phyloP scores from a whole-genome alignment of 2,113 vertebrate species.

The Brienomyrus brachyistius region DNA sequence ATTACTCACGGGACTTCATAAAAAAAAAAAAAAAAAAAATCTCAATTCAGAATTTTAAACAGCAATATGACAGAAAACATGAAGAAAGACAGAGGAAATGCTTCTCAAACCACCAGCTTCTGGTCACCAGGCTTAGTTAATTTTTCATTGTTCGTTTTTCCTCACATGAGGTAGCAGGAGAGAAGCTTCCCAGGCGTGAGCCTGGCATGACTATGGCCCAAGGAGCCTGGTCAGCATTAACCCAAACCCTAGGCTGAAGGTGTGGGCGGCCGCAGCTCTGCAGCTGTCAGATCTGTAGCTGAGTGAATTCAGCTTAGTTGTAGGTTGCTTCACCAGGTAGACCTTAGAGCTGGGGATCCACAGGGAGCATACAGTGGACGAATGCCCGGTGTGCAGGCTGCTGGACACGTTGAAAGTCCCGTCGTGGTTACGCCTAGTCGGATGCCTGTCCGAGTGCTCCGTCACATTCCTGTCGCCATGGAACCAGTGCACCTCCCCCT shows the following conservation, averaged over 20 bases:
- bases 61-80: background rate
- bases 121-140: background rate
- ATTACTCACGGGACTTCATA: background rate
- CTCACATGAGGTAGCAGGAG: background rate
- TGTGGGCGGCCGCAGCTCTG: background rate
- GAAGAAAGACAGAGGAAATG: background rate
- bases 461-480: background rate
- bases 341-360: background rate
- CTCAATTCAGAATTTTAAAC: background rate
- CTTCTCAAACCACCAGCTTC: background rate
- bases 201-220: background rate
- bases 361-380: background rate
- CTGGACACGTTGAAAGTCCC: slow-evolving; percentile 10
- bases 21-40: background rate
- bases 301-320: background rate
- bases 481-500: slow-evolving; percentile 12
- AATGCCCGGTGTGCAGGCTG: background rate
- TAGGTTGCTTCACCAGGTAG: background rate
- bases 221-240: background rate
- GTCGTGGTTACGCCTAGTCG: background rate
- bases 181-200: background rate
- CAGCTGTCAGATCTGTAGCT: background rate
- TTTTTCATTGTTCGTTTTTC: background rate
- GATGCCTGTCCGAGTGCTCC: background rate
- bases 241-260: background rate